Evolutionary conservation across 2,888 invertebrate genomes (phyloP).

Genomic region (Ditula angustiorana): DNA sequence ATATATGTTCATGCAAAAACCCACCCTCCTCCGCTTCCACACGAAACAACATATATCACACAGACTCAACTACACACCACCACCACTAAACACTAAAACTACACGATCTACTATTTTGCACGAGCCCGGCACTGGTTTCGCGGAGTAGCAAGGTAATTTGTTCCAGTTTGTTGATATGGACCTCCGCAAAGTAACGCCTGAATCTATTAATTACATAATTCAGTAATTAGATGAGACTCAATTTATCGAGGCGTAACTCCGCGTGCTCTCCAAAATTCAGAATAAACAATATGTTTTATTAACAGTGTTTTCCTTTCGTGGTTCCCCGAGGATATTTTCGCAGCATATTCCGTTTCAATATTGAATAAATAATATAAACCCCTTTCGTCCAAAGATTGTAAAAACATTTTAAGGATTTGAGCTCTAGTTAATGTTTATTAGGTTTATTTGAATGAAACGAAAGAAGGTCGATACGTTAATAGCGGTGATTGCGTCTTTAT

Average conservation of each 20-base stretch:
- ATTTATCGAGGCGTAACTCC: background rate
- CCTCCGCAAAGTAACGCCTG: too few species aligned
- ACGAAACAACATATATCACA: too few species aligned
- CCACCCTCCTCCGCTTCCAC: too few species aligned
- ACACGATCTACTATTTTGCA: too few species aligned
- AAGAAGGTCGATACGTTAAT: too few species aligned
- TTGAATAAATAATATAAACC: conserved; percentile 8
- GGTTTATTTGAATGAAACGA: background rate
- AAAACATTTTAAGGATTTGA: background rate
- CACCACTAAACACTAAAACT: too few species aligned
- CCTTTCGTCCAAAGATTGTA: background rate
- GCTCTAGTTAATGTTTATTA: background rate
- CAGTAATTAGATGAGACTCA: conserved; percentile 4
- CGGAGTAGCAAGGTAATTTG: too few species aligned
- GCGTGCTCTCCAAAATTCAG: conserved; percentile 1
- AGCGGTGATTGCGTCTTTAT: too few species aligned
- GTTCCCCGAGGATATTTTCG: conserved; percentile 6
- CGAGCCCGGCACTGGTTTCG: too few species aligned
- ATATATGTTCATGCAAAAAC: too few species aligned
- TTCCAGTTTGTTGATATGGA: too few species aligned
- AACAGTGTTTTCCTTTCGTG: conserved; percentile 16
- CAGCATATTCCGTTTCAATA: conserved; percentile 13
- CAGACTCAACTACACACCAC: too few species aligned
- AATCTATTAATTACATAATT: conserved; percentile 12
- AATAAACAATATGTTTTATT: conserved; percentile 30